Evolutionary conservation across 2,888 invertebrate species (phyloP).

Genomic region (Poecilobothrus nobilitatus): DNA sequence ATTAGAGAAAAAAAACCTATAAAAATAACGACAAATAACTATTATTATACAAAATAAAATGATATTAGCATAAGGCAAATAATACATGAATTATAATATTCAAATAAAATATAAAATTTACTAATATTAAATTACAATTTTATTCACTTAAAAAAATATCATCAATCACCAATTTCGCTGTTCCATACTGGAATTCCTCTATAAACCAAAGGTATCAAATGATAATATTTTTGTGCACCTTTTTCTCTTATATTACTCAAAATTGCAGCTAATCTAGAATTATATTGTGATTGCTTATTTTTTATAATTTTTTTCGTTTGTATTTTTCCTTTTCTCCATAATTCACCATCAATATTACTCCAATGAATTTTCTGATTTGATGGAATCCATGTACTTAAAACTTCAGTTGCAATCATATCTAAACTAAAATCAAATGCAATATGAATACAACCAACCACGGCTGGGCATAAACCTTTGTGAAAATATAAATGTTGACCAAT

Average conservation of each 20-base stretch:
- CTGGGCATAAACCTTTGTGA: constrained; percentile 18
- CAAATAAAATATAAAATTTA: neutral
- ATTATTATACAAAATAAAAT: neutral
- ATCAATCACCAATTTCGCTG: neutral
- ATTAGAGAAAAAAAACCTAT: neutral
- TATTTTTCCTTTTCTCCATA: constrained; percentile 31
- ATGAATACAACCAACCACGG: constrained; percentile 35
- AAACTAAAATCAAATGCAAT: constrained; percentile 40
- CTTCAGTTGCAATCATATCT: constrained; percentile 37
- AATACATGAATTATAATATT: too few relatives aligned
- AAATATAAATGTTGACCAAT: constrained; percentile 38
- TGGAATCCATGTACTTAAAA: constrained; percentile 39
- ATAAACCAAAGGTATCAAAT: constrained; percentile 17
- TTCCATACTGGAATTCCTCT: constrained; percentile 21
- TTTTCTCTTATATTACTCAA: constrained; percentile 10
- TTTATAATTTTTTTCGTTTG: neutral
- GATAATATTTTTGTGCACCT: constrained; percentile 8
- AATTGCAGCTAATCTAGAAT: constrained; percentile 15
- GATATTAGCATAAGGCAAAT: neutral
- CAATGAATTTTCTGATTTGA: constrained; percentile 32
- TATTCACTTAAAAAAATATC: neutral
- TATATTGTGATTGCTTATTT: constrained; percentile 13
- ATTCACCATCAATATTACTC: constrained; percentile 34
- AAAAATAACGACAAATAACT: neutral
- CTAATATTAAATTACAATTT: neutral